A percentile compares a stretch with the other conserved stretches of the same genome.
phyloP scores from a whole-genome alignment of 2,888 invertebrate species.

The Caenorhabditis sp. region DNA sequence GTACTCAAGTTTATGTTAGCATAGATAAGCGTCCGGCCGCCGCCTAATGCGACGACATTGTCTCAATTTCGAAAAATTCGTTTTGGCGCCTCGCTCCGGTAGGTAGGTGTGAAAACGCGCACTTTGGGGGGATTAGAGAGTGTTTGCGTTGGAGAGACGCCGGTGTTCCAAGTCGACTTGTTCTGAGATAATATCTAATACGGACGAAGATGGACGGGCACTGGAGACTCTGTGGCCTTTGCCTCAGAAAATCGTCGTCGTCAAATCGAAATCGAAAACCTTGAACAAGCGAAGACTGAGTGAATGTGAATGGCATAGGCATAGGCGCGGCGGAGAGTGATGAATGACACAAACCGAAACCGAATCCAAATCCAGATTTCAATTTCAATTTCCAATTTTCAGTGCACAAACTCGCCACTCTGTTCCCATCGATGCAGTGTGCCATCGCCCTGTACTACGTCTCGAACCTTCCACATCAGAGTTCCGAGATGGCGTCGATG shows the following conservation, averaged over 20 bases:
- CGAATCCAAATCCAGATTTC: no score
- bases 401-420: constrained; percentile 69
- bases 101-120: constrained; percentile 61
- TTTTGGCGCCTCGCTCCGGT: constrained; percentile 32
- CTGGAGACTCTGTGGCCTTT: no score
- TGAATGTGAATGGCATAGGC: constrained; percentile 26
- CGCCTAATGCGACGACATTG: background rate
- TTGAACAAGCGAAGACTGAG: constrained; percentile 41
- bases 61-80: constrained; percentile 30
- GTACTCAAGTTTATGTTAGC: constrained; percentile 59
- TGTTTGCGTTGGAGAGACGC: constrained; percentile 1
- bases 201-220: constrained; percentile 21
- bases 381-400: no score
- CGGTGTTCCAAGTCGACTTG: constrained; percentile 43
- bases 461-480: constrained; percentile 28
- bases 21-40: constrained; percentile 44
- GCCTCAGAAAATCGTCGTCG: constrained; percentile 32
- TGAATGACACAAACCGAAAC: constrained; percentile 16
- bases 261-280: constrained; percentile 56
- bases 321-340: constrained; percentile 23
- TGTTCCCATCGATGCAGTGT: constrained; percentile 71
- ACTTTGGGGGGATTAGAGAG: constrained; percentile 28
- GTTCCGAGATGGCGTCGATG: background rate
- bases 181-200: constrained; percentile 61
- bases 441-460: constrained; percentile 65